phyloP scores from a whole-genome alignment of 2,888 invertebrate genomes.

The Leucoptera coffeella region DNA sequence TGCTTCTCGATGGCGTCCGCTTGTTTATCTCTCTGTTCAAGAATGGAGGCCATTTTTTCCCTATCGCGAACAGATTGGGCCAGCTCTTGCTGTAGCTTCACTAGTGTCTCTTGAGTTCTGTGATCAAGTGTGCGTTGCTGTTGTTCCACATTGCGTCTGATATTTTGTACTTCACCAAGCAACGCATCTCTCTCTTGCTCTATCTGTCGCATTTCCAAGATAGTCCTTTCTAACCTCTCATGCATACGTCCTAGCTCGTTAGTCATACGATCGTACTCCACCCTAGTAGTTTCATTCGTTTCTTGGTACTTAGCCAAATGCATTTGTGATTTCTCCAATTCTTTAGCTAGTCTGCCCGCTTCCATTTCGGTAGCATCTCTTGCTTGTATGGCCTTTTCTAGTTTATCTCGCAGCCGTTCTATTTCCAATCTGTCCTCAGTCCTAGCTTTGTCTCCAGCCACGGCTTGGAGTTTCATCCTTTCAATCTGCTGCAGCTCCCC shows the following conservation, averaged over 20 bases:
- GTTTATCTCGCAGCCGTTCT: slow-evolving; percentile 76
- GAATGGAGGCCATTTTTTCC: slow-evolving; percentile 70
- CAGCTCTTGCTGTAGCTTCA: slow-evolving; percentile 67
- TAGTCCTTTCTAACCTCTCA: slow-evolving; percentile 70
- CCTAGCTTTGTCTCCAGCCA: slow-evolving; percentile 58
- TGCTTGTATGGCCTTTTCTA: slow-evolving; percentile 77
- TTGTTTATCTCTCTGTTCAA: slow-evolving; percentile 74
- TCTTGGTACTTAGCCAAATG: slow-evolving; percentile 80
- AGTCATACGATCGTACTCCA: slow-evolving; percentile 80
- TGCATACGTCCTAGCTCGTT: slow-evolving; percentile 76
- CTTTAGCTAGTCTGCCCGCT: slow-evolving; percentile 76
- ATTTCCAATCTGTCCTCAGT: slow-evolving; percentile 71
- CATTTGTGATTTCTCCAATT: slow-evolving; percentile 79
- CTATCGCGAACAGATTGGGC: slow-evolving; percentile 65
- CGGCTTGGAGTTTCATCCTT: slow-evolving; percentile 63
- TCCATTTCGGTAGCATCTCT: slow-evolving; percentile 81
- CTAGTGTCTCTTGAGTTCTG: slow-evolving; percentile 65
- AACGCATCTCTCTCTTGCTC: slow-evolving; percentile 71
- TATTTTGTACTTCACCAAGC: slow-evolving; percentile 62
- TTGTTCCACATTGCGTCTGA: slow-evolving; percentile 57
- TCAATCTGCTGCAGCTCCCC: slow-evolving; percentile 62
- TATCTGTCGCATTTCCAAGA: slow-evolving; percentile 61
- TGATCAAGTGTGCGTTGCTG: slow-evolving; percentile 61
- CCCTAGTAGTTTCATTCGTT: slow-evolving; percentile 73
- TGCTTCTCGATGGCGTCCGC: slow-evolving; percentile 80